Evolutionary conservation across 2,113 vertebrate genomes (phyloP).

Genomic region (Melanostigma gelatinosum): DNA sequence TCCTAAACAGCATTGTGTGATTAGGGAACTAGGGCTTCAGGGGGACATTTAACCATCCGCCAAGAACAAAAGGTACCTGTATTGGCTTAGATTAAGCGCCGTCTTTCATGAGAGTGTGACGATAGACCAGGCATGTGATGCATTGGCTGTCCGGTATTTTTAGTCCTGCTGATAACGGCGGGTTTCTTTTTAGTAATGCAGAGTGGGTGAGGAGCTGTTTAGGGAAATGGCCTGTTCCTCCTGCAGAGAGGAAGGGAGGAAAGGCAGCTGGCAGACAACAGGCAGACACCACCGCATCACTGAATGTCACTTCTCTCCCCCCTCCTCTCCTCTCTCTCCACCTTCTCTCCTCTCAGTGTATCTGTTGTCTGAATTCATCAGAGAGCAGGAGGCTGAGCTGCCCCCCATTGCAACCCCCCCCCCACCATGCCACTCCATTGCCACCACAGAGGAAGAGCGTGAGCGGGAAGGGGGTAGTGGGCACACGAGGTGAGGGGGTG

Average conservation of each 20-base stretch:
- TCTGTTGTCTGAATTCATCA: slow-evolving; percentile 64
- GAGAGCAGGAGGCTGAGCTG: slow-evolving; percentile 31
- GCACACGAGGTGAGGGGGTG: slow-evolving; percentile 61
- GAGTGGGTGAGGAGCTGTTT: slow-evolving; percentile 42
- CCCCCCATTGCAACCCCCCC: slow-evolving; percentile 31
- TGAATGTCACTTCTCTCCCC: slow-evolving; percentile 43
- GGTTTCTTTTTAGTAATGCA: slow-evolving; percentile 66
- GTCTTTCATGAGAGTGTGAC: slow-evolving; percentile 25
- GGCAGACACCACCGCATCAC: slow-evolving; percentile 61
- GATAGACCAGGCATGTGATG: slow-evolving; percentile 50
- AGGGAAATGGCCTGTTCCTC: slow-evolving; percentile 60
- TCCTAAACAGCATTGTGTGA: slow-evolving; percentile 49
- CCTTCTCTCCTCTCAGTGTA: slow-evolving; percentile 28
- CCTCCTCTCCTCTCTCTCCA: slow-evolving; percentile 9
- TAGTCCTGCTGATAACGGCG: slow-evolving; percentile 65
- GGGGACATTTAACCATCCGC: slow-evolving; percentile 59
- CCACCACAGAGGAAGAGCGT: slow-evolving; percentile 25
- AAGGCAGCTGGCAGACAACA: slow-evolving; percentile 72
- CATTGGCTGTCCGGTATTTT: slow-evolving; percentile 67
- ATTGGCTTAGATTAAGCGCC: slow-evolving; percentile 29
- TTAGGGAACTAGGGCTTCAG: slow-evolving; percentile 54
- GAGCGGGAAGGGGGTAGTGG: slow-evolving; percentile 44
- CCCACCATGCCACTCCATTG: slow-evolving; percentile 47
- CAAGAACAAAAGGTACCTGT: slow-evolving; percentile 52
- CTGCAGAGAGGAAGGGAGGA: slow-evolving; percentile 57